Base-by-base conservation (phyloP, 2,113 vertebrate genomes). In the Antechinus flavipes region DNA sequence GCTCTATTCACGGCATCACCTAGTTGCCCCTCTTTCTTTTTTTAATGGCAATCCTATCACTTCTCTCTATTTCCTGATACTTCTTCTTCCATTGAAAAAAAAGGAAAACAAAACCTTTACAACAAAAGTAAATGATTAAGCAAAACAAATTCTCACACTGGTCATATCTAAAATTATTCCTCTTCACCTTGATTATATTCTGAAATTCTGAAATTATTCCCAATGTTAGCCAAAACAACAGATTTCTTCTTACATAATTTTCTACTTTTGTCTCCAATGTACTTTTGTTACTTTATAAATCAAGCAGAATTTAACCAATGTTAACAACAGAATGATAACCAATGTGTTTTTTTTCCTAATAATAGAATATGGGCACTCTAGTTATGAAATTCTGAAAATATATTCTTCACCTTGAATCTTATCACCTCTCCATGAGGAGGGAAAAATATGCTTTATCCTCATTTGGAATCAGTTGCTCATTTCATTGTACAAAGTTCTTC, bases 191-290 rank as follows among this genome's bases (percentile, higher is more conserved):
- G 26, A 58, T 58, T 58, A 11, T 42, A 84, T 42, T 84, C 68
- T 84, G 68, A 84, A 84, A 84, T 84, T 84, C n/a, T 84, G 35
- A 84, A 84, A 84, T 84, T 84, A n/a, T 84, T 42, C n/a, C n/a
- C n/a, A 76, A 76, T 84, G 68, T 84, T 84, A 84, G n/a, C 68
- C 35, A 84, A 84, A 84, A 84, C 68, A 84, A 84, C 68, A 84
- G 68, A 84, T 84, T 84, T 42, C 68, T 84, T 42, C 68, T 84
- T 76, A n/a, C 68, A 16, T 76, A 35, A 14, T 76, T n/a, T 76
- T 84, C 68, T 84, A 42, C 68, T 84, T 84, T 42, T 42, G n/a
- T 84, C n/a, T 84, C 68, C 68, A 84, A 42, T 84, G 68, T 23
- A 84, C 19, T 84, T 84, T 84, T 23, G n/a, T 84, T 84, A 42